A percentile compares a stretch with the other conserved stretches of the same genome.
phyloP scores from a whole-genome alignment of 2,113 vertebrate species.

The Brachionichthys hirsutus region DNA sequence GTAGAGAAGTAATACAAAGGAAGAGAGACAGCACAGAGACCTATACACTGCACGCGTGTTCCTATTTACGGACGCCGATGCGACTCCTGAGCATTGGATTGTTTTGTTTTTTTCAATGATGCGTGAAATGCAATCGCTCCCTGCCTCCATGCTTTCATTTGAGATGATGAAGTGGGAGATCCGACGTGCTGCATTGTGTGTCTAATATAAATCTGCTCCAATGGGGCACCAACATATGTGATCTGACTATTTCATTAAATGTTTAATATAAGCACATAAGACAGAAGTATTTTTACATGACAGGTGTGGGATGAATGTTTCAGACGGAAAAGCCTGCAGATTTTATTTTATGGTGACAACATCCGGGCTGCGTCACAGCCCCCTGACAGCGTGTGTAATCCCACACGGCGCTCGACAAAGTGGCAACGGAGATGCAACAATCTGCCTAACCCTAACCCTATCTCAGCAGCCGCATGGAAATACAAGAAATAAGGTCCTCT shows the following conservation, averaged over 20 bases:
- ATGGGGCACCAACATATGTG: no score
- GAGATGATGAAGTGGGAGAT: conserved; percentile 6
- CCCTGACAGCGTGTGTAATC: not conserved
- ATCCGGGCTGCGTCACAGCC: not conserved
- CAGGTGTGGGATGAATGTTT: not conserved
- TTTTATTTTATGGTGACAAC: not conserved
- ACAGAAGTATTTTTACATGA: not conserved
- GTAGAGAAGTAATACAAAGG: conserved; percentile 25
- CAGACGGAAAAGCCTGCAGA: not conserved
- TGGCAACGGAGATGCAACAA: no score
- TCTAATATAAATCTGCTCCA: no score
- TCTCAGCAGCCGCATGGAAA: no score
- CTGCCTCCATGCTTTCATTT: conserved; percentile 20
- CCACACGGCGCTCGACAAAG: not conserved
- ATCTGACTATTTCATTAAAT: no score
- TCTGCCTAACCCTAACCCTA: no score
- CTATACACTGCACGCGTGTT: conserved; percentile 1
- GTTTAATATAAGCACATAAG: no score
- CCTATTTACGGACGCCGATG: conserved; percentile 32
- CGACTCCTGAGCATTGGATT: conserved; percentile 22
- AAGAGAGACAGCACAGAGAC: conserved; percentile 15
- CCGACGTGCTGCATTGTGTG: no score
- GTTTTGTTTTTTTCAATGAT: conserved; percentile 34
- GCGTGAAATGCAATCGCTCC: conserved; percentile 60
- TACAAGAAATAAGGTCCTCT: no score